Conservation (phyloP, 1,140 invertebrate genomes). For the Lucilia cuprina region DNA sequence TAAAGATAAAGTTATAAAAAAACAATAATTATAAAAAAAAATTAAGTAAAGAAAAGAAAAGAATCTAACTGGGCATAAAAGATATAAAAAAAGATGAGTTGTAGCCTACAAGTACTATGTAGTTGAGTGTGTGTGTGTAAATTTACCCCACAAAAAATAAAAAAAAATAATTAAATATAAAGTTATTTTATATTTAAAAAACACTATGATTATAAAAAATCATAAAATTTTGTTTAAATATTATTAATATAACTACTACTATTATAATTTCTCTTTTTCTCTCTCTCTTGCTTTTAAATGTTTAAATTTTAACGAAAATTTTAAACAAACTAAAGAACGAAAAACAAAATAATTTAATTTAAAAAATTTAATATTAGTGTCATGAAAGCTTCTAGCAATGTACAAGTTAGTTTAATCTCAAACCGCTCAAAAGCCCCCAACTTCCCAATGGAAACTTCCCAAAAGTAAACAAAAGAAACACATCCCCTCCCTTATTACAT, state of each 20-base stretch:
- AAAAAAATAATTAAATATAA: not conserved
- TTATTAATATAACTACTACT: not conserved
- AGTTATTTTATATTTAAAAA: constrained; percentile 23
- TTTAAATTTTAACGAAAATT: not conserved
- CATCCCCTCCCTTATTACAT: not conserved
- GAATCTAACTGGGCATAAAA: not conserved
- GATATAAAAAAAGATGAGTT: not conserved
- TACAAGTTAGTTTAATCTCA: constrained; percentile 32
- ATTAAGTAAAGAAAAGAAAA: not conserved
- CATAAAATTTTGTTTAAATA: not conserved
- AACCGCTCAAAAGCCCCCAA: not conserved
- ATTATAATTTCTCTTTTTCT: not conserved
- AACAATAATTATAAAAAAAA: not conserved
- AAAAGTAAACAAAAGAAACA: not conserved
- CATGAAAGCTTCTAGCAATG: constrained; percentile 19
- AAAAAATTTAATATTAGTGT: constrained; percentile 4
- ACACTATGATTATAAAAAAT: not conserved
- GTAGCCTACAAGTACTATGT: too few relatives aligned
- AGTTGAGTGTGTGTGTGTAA: too few relatives aligned
- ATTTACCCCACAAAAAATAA: not conserved
- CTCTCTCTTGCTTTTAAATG: not conserved
- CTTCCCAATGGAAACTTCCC: not conserved
- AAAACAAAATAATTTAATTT: not conserved
- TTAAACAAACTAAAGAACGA: not conserved
- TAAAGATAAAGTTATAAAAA: not conserved